Evolutionary conservation across 2,113 vertebrate species (phyloP), one percentile per base, ranked within the genome.

Genomic region (Tamias sibiricus): DNA sequence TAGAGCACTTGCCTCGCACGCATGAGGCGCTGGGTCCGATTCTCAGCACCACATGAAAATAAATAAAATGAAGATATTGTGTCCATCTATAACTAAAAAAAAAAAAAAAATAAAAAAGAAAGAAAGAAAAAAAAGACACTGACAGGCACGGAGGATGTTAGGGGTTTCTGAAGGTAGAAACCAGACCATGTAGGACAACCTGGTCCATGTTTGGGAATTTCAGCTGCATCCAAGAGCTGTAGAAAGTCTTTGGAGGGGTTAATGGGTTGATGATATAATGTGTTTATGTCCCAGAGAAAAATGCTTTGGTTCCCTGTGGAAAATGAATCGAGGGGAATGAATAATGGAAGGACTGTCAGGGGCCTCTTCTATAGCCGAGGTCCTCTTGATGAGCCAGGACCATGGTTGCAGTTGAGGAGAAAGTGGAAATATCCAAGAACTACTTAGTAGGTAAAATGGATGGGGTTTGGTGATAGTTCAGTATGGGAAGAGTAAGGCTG

Each of bases 211-310:
- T 84, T 82, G 69, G 42, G 49, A 32, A 28, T 82, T 94, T 84
- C 64, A 69, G 2, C 28, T 71, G 82, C 19, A 64, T 24, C n/a
- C 40, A 64, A 47, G 66, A 88, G 30, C 32, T 8, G 7, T 71
- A 80, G 57, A 42, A 76, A 75, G 40, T 77, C 26, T 17, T 7
- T 68, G 37, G 57, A 81, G 72, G 54, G 40, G 7, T 62, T 94
- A 40, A 87, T n/a, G 79, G 72, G 49, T 71, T 84, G 81, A 40
- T 89, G 22, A 72, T 62, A 2, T 71, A 66, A 87, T 92, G 66
- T 86, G 24, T 49, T 71, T 93, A 75, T 57, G 35, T 94, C 26
- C 82, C 57, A 89, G 75, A 80, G 76, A 91, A 91, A 76, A 91
- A 22, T n/a, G 64, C 30, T 54, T 68, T 69, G n/a, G 44, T n/a